phyloP scores from a whole-genome alignment of 1,140 invertebrate species.

The Achatina immaculata region DNA sequence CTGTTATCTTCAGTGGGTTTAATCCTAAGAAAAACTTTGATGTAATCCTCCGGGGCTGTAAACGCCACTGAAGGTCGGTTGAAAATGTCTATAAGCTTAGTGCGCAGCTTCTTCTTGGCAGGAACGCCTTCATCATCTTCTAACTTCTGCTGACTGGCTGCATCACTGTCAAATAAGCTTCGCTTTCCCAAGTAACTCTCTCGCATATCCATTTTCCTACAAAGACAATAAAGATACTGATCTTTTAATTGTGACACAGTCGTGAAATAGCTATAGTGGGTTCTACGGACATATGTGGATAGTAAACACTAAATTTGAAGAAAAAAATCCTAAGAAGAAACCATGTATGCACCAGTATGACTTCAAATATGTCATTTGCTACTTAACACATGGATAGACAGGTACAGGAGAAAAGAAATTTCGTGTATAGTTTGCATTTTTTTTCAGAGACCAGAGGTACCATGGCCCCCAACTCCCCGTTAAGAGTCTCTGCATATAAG shows the following conservation, averaged over 20 bases:
- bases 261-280: not conserved
- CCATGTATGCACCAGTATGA: too few species aligned
- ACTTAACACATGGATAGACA: too few species aligned
- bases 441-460: too few species aligned
- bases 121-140: slow-evolving; percentile 8
- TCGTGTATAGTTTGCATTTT: too few species aligned
- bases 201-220: slow-evolving; percentile 5
- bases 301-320: too few species aligned
- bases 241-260: not conserved
- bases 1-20: slow-evolving; percentile 61
- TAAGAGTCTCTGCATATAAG: too few species aligned
- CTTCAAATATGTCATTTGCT: too few species aligned
- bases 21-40: slow-evolving; percentile 66
- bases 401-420: too few species aligned
- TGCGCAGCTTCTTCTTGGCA: slow-evolving; percentile 28
- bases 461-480: too few species aligned
- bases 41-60: slow-evolving; percentile 50
- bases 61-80: slow-evolving; percentile 21
- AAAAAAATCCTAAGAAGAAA: too few species aligned
- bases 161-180: not conserved
- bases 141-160: not conserved
- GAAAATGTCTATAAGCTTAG: slow-evolving; percentile 30
- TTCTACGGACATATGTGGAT: too few species aligned
- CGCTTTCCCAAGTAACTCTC: slow-evolving; percentile 14
- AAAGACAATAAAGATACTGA: too few species aligned